Base-by-base conservation (phyloP, 2,888 invertebrate species). In the Xestia sexstrigata region DNA sequence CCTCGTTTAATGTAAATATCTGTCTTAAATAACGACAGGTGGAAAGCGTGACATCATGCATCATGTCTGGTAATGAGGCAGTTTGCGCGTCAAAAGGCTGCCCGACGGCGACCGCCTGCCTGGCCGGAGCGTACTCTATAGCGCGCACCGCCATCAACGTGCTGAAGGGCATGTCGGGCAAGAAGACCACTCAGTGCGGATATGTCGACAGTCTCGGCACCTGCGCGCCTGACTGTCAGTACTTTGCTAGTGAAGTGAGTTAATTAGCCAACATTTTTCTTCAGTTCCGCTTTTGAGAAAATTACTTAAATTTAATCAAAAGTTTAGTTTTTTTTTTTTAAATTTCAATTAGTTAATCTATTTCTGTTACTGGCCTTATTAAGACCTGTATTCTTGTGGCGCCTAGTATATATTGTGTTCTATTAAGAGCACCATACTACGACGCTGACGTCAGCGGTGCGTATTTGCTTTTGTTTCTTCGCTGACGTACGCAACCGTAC, bases 141-240 rank as follows among this genome's bases (percentile, higher is more conserved):
- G 96, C 96, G 0, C 93, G 96, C 1, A 95, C 90, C 67, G 91
- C 94, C 13, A 92, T 96, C 82, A 96, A 95, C 89, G 95, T 96
- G 42, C 93, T 95, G 9, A 94, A 95, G 63, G 96, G 94, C 0
- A 87, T 96, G 66, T 92, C 93, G 82, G 96, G 96, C 15, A 93
- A 90, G 81, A 89, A 91, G 15, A 90, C 93, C 8, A 83, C 92
- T 42, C 96, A 96, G 85, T 95, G 95, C 86, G 96, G 93, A 0
- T 96, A 94, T 72, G 95, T 95, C 1, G 96, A 96, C 84, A 95
- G 93, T 63, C 83, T 95, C 4, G 93, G 93, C 0, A 92, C 91
- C 3, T 96, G 96, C 75, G 95, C 95, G 17, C 96, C 96, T 0
- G 91, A 93, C 75, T 95, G 95, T 76, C 96, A 96, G 88, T 96